These are phyloP conservation scores for Apis cerana DNA, from an alignment of 1,140 invertebrate genomes.

Conservation along the genomic window DNA sequence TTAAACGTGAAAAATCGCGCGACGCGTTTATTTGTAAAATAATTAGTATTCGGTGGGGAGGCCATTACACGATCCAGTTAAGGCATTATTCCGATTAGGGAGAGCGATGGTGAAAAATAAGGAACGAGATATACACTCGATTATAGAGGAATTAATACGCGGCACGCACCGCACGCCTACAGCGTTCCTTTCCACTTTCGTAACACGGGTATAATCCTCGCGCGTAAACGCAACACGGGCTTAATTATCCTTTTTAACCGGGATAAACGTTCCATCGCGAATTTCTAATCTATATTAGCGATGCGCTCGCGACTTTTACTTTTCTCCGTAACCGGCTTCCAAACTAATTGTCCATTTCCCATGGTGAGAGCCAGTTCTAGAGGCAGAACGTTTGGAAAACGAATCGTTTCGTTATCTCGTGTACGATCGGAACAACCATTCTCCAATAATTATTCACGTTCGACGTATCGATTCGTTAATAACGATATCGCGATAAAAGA, in stretches of 20 bases:
- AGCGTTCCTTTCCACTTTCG: background rate
- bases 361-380: background rate
- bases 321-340: background rate
- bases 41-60: constrained; percentile 22
- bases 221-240: background rate
- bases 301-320: constrained; percentile 4
- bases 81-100: constrained; percentile 27
- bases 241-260: constrained; percentile 17
- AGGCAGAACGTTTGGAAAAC: background rate
- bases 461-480: background rate
- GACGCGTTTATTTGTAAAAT: background rate
- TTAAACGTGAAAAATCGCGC: background rate
- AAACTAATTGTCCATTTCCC: background rate
- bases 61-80: constrained; percentile 12
- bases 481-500: too few species aligned
- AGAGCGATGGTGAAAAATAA: background rate
- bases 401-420: background rate
- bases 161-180: too few species aligned
- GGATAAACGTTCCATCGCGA: constrained; percentile 5
- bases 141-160: constrained; percentile 19
- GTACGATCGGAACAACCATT: background rate
- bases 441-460: background rate
- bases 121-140: background rate
- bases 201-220: background rate
- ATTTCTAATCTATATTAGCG: constrained; percentile 11